Evolutionary conservation across 2,888 invertebrate species (phyloP), one percentile per base, ranked within the genome.

Genomic region (Diabrotica balteata): DNA sequence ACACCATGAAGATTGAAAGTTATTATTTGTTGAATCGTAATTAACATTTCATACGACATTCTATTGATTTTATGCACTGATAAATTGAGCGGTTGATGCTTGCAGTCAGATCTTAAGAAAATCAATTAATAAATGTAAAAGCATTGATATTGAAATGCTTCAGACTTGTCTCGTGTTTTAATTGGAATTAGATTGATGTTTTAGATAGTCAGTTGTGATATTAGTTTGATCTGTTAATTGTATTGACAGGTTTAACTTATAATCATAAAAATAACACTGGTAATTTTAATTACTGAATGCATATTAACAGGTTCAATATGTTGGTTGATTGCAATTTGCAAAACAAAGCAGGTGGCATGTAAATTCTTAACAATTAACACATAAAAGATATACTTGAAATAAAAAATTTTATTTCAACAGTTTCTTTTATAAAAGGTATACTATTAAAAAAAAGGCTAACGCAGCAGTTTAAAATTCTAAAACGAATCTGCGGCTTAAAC

Each of bases 71-170:
- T 66, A 63, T 68, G 69, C 70, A 73, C 72, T 71, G 72, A 75
- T 75, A 73, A 74, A 42, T 57, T 11, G 17, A 57, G 11, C 43
- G 45, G 45, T 67, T 71, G 70, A 68, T 71, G 70, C 68, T 72
- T 51, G 64, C 62, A 67, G 64, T 73, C 75, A 75, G 75, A 71
- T 71, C 74, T 75, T 75, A 76, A 77, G 76, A 77, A 76, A 78
- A 77, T 78, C 78, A 78, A 77, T 76, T 77, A 76, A 66, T 69
- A 75, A 74, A 77, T 78, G 77, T 81, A 78, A 80, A 79, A 76
- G 78, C 79, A 80, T 80, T 80, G 80, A 81, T 80, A 80, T 78
- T 80, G 61, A 79, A 80, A 80, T 79, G 78, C 78, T 79, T 78
- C 79, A 77, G 79, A 80, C 77, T 78, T 81, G 81, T 81, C 81